Evolutionary conservation across 1,140 invertebrate genomes (phyloP).

Genomic region (Halesus radiatus): DNA sequence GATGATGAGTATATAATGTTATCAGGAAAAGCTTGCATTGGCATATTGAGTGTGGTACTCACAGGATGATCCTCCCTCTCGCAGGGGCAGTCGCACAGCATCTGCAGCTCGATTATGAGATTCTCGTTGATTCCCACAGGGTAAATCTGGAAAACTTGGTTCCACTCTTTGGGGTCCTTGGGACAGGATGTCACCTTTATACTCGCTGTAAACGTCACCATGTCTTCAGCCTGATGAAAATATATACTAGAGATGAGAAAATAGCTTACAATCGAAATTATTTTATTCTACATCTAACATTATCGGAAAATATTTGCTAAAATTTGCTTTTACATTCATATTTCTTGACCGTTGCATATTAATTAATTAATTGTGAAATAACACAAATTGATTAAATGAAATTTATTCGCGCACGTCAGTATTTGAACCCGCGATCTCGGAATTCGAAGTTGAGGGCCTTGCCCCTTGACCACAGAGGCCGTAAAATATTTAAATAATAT

Average conservation of each 20-base stretch:
- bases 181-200: conserved; percentile 83
- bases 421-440: no score
- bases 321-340: not conserved
- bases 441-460: no score
- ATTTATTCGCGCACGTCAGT: no score
- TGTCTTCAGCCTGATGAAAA: conserved; percentile 79
- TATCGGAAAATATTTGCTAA: not conserved
- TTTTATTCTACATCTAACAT: not conserved
- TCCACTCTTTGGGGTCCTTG: conserved; percentile 82
- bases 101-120: conserved; percentile 86
- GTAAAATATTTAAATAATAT: no score
- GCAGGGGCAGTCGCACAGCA: conserved; percentile 93
- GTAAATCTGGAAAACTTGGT: conserved; percentile 88
- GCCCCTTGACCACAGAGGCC: no score
- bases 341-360: no score
- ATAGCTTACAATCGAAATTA: not conserved
- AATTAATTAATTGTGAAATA: no score
- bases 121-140: conserved; percentile 93
- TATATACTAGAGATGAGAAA: not conserved
- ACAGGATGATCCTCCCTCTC: conserved; percentile 75
- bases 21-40: not conserved
- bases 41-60: not conserved
- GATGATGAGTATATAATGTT: no score
- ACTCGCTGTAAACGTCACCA: conserved; percentile 81
- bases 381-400: no score